phyloP scores from a whole-genome alignment of 2,113 vertebrate species.

The Tachysurus fulvidraco region DNA sequence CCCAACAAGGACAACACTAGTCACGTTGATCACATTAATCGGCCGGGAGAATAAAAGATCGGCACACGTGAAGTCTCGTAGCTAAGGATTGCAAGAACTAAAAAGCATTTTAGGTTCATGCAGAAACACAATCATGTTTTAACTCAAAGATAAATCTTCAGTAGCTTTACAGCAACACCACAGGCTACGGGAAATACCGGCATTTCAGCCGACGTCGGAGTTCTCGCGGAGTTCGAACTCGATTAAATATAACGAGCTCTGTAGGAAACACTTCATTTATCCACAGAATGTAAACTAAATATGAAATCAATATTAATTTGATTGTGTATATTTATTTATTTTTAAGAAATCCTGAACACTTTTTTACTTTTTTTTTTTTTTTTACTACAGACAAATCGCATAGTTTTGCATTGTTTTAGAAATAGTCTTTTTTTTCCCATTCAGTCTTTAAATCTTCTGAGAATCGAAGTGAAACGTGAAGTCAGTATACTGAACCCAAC shows the following conservation, averaged over 20 bases:
- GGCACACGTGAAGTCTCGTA: neutral
- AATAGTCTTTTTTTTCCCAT: neutral
- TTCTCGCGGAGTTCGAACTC: neutral
- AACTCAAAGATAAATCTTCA: neutral
- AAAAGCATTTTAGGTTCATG: neutral
- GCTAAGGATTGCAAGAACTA: neutral
- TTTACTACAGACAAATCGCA: too few relatives aligned
- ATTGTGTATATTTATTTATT: too few relatives aligned
- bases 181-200: neutral
- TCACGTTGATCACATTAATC: neutral
- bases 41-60: rapidly evolving
- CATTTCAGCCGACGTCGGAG: neutral
- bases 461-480: neutral
- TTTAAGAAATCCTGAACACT: too few relatives aligned
- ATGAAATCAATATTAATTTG: too few relatives aligned
- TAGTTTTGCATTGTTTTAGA: too few relatives aligned
- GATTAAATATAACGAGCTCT: too few relatives aligned
- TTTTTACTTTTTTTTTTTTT: neutral
- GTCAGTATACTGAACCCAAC: neutral
- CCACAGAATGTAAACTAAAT: too few relatives aligned
- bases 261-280: too few relatives aligned
- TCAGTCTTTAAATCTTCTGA: neutral
- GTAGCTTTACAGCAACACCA: neutral
- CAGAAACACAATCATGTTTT: neutral
- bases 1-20: neutral